Base-by-base conservation (phyloP, 2,113 vertebrate genomes). In the Meleagris gallopavo region DNA sequence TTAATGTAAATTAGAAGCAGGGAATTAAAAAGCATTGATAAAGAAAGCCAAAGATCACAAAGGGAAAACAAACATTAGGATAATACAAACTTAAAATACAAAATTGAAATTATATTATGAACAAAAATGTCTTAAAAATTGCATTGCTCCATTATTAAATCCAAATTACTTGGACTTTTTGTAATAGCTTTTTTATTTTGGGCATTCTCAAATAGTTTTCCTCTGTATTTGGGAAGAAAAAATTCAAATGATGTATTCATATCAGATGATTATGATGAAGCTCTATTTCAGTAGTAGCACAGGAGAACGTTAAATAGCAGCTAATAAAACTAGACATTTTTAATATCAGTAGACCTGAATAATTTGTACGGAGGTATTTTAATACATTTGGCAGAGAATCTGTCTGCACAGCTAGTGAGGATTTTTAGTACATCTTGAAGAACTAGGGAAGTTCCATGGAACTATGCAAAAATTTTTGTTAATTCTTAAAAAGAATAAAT, bases 241-340 rank as follows among this genome's bases (percentile, higher is more conserved):
- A 19, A 54, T 54, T 52, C 61, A 69, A 82, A 27, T 70, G 30
- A 79, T 96, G 30, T 41, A 69, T 92, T 83, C 52, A 5, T 92
- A 88, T 90, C 73, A 82, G 83, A 95, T 52, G 34, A 86, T 85
- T 75, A 78, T 40, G 88, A 93, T 88, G 85, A 96, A 92, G 70
- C 52, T 88, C 34, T 78, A 69, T 72, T 96, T 88, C 46, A 21
- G 86, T 79, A 84, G 90, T 78, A 90, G 66, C 2, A 2, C 94
- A 95, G 94, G 90, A 93, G 80, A 95, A 93, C 0, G 29, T 96
- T 96, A 90, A 95, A 90, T 86, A 94, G 74, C 92, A 96, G 94
- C 96, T 96, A 96, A 94, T 96, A 96, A 96, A 96, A 90, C 57
- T 48, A 90, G 92, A 92, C 94, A 92, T 95, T 95, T 95, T 95